phyloP scores from a whole-genome alignment of 2,113 vertebrate species.

The Catharus bicknelli region DNA sequence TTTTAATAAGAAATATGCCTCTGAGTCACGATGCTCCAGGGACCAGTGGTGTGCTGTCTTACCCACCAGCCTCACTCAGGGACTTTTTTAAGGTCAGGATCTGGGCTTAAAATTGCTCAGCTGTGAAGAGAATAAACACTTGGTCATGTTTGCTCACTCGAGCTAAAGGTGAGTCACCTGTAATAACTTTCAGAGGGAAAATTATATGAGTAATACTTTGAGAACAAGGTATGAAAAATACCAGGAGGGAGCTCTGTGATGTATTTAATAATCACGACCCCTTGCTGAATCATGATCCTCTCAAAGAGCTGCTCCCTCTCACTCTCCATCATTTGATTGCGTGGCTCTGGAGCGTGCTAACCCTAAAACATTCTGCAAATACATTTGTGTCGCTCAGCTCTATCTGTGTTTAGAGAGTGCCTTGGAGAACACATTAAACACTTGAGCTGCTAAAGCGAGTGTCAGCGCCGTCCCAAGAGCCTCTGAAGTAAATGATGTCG shows the following conservation, averaged over 20 bases:
- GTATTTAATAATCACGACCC: not conserved
- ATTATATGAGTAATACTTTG: slow-evolving; percentile 56
- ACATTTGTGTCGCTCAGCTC: slow-evolving; percentile 28
- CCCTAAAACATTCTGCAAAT: slow-evolving; percentile 51
- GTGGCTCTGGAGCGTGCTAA: not conserved
- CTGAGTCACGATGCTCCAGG: slow-evolving; percentile 50
- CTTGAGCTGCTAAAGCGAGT: slow-evolving; percentile 46
- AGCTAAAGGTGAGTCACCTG: slow-evolving; percentile 56
- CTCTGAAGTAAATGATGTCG: slow-evolving; percentile 39
- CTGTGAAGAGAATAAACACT: slow-evolving; percentile 58
- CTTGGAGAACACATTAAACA: slow-evolving; percentile 61
- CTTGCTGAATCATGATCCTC: not conserved
- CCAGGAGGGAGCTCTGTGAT: not conserved
- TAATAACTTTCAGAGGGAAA: slow-evolving; percentile 62
- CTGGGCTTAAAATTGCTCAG: slow-evolving; percentile 31
- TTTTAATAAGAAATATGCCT: slow-evolving; percentile 38
- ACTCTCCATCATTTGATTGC: not conserved
- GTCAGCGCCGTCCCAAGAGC: slow-evolving; percentile 33
- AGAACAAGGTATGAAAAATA: slow-evolving; percentile 50
- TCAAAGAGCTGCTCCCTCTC: rapidly evolving
- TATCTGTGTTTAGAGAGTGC: slow-evolving; percentile 46
- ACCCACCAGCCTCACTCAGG: slow-evolving; percentile 25
- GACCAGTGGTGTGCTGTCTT: not conserved
- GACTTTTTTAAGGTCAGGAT: slow-evolving; percentile 59
- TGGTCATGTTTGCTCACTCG: slow-evolving; percentile 27